phyloP scores from a whole-genome alignment of 2,888 invertebrate species.

The Athalia circularis region DNA sequence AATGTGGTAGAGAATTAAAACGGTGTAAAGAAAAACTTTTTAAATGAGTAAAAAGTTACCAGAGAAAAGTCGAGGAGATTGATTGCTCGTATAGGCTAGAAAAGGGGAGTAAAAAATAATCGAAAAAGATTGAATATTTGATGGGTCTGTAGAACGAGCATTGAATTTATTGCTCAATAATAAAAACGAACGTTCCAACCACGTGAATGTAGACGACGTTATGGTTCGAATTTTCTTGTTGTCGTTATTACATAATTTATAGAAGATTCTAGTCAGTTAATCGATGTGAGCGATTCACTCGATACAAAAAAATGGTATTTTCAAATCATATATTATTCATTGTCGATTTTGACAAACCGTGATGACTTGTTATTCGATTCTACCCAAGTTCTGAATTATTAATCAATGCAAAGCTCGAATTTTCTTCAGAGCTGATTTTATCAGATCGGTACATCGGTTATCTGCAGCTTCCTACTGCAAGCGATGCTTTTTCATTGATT shows the following conservation, averaged over 20 bases:
- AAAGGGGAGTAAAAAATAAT: not conserved
- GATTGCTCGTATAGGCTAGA: too few relatives aligned
- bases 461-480: not conserved
- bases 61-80: too few relatives aligned
- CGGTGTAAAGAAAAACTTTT: too few relatives aligned
- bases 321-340: too few relatives aligned
- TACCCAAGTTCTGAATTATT: too few relatives aligned
- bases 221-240: too few relatives aligned
- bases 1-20: too few relatives aligned
- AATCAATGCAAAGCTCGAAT: not conserved
- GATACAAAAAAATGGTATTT: not conserved
- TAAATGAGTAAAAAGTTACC: too few relatives aligned
- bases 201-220: not conserved
- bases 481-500: not conserved
- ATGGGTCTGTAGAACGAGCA: not conserved
- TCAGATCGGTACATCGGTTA: slow-evolving; percentile 4
- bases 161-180: too few relatives aligned
- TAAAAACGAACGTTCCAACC: too few relatives aligned
- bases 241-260: not conserved
- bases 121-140: not conserved
- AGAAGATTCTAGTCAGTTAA: not conserved
- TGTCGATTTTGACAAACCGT: too few relatives aligned
- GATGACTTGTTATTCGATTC: too few relatives aligned
- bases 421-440: not conserved
- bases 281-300: not conserved